Conservation (phyloP, 2,888 invertebrate genomes). For the Cylindroiulus punctatus region DNA sequence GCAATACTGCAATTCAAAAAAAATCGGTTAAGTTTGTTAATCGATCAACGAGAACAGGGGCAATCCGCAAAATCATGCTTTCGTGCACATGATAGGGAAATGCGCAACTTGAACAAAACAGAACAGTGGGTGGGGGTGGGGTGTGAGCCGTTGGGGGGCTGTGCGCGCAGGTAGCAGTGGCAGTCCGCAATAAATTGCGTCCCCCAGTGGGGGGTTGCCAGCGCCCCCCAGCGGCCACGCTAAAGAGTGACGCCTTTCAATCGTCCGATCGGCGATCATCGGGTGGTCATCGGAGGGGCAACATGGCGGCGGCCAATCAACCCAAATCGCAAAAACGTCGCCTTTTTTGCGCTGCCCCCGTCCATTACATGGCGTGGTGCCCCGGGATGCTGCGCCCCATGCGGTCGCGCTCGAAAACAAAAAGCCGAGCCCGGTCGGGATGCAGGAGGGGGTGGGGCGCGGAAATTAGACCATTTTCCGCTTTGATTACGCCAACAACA, state of each 20-base stretch:
- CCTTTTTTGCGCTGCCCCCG: background rate
- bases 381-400: constrained; percentile 24
- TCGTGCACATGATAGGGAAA: no score
- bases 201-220: constrained; percentile 27
- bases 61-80: background rate
- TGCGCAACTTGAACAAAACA: background rate
- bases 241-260: background rate
- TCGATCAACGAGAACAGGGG: no score
- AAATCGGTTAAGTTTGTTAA: no score
- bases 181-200: constrained; percentile 13
- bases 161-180: constrained; percentile 14
- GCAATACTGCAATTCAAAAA: no score
- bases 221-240: background rate
- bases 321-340: background rate
- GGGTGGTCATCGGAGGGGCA: constrained; percentile 21
- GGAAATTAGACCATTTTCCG: constrained; percentile 14
- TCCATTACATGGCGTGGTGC: background rate
- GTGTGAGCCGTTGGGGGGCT: background rate
- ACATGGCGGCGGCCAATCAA: constrained; percentile 25
- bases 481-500: background rate
- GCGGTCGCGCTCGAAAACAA: background rate
- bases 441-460: background rate
- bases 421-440: background rate
- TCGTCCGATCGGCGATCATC: background rate
- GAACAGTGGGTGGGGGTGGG: no score